phyloP scores from a whole-genome alignment of 2,113 vertebrate genomes.

The Illadopsis cleaveri region DNA sequence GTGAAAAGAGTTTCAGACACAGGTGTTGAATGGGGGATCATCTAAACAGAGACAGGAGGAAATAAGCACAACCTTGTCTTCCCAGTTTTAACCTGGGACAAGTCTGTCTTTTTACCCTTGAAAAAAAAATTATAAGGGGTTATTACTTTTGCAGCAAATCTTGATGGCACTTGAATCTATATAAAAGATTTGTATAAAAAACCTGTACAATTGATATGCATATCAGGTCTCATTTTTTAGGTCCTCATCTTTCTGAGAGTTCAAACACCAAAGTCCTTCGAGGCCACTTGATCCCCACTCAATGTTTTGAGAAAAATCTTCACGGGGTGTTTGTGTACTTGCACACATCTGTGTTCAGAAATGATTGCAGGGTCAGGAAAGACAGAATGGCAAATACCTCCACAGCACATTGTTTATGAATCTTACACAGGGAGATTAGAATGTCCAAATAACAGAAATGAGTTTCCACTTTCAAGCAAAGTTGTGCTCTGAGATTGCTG shows the following conservation, averaged over 20 bases:
- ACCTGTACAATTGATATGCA: not conserved
- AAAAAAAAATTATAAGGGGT: not conserved
- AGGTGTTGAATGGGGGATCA: not conserved
- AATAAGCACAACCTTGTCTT: not conserved
- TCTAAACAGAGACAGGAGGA: not conserved
- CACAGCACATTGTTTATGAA: not conserved
- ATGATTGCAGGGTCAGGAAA: not conserved
- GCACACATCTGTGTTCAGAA: not conserved
- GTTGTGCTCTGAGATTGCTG: not conserved
- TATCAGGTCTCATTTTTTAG: not conserved
- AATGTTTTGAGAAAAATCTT: not conserved
- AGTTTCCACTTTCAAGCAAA: not conserved
- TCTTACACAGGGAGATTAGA: not conserved
- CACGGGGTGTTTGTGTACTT: accelerated
- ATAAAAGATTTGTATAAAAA: not conserved
- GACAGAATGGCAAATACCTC: not conserved
- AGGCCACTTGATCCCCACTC: not conserved
- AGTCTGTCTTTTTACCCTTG: not conserved
- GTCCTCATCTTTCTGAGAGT: not conserved
- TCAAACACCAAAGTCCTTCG: not conserved
- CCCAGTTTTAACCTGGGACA: not conserved
- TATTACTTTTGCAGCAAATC: not conserved
- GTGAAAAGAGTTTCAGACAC: not conserved
- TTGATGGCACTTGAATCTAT: not conserved
- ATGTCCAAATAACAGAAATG: not conserved